Evolutionary conservation across 2,113 vertebrate species (phyloP).

Genomic region (Lasiurus borealis): DNA sequence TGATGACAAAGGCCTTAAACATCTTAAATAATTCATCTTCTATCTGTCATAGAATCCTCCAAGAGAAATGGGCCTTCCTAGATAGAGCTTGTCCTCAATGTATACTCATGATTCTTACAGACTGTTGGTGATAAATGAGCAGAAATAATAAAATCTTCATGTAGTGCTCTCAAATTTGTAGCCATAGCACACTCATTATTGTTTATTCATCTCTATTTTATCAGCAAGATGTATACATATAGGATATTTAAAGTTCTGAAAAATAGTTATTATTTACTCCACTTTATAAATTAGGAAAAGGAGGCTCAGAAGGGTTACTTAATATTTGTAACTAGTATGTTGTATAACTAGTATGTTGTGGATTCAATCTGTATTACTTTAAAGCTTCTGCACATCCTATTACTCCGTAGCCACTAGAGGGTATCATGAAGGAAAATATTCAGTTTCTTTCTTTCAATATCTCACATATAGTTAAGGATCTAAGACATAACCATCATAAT

Average conservation of each 20-base stretch:
- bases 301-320: neutral
- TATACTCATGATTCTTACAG: neutral
- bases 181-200: neutral
- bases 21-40: neutral
- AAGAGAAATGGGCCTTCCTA: neutral
- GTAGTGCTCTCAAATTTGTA: neutral
- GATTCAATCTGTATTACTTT: neutral
- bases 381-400: neutral
- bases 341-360: neutral
- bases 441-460: conserved; percentile 1
- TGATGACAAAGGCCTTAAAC: neutral
- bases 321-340: neutral
- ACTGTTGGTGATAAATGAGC: neutral
- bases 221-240: neutral
- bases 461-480: neutral
- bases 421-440: neutral
- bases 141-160: neutral
- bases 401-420: neutral
- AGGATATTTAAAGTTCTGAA: conserved; percentile 15
- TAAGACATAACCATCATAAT: conserved; percentile 4
- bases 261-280: neutral
- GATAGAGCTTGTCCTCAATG: neutral
- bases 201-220: neutral
- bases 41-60: neutral
- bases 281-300: conserved; percentile 9